Evolutionary conservation across 2,888 invertebrate genomes (phyloP).

Genomic region (Ephialtes manifestator): DNA sequence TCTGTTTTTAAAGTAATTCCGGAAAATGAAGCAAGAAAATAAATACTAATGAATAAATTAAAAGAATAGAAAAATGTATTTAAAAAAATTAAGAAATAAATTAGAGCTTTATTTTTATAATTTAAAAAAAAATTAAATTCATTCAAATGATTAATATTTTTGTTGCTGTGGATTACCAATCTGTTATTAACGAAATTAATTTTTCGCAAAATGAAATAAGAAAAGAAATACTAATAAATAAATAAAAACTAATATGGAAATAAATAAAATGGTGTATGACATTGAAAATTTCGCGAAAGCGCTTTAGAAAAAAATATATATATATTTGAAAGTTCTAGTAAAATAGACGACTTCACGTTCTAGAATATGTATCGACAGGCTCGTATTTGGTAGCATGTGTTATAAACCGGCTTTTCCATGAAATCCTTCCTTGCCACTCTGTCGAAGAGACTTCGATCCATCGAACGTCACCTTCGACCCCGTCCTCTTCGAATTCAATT

Average conservation of each 20-base stretch:
- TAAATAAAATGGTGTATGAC: background rate
- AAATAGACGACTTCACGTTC: background rate
- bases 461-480: slow-evolving; percentile 62
- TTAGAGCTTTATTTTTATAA: too few relatives aligned
- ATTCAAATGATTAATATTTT: too few relatives aligned
- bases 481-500: slow-evolving; percentile 64
- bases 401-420: slow-evolving; percentile 11
- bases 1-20: background rate
- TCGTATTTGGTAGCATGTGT: slow-evolving; percentile 48
- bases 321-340: background rate
- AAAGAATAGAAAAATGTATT: too few relatives aligned
- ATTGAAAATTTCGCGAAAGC: background rate
- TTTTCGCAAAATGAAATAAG: too few relatives aligned
- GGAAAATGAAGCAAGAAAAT: background rate
- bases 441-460: slow-evolving; percentile 65
- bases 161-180: too few relatives aligned
- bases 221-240: too few relatives aligned
- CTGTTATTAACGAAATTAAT: too few relatives aligned
- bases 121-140: too few relatives aligned
- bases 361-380: slow-evolving; percentile 5
- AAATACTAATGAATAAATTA: too few relatives aligned
- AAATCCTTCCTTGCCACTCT: slow-evolving; percentile 62
- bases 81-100: too few relatives aligned
- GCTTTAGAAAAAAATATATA: background rate
- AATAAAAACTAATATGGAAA: too few relatives aligned